Percentiles rank a stretch among this genome's conserved stretches.
phyloP scores from a whole-genome alignment of 2,888 invertebrate species.

The Tortrix viridana region DNA sequence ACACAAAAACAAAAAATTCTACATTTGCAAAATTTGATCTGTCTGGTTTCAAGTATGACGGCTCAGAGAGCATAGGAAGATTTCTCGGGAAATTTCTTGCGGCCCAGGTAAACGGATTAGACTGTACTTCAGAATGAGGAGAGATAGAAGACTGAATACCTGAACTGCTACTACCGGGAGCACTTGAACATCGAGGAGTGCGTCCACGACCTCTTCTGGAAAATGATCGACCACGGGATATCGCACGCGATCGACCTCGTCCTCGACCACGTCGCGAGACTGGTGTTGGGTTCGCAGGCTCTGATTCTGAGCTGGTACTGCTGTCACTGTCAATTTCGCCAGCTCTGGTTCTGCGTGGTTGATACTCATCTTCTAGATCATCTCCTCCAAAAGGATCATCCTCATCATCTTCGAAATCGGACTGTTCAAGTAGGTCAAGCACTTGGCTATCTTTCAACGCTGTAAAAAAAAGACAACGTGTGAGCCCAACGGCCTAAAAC shows the following conservation, averaged over 20 bases:
- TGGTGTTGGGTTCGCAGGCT: conserved; percentile 3
- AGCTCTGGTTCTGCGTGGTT: conserved; percentile 1
- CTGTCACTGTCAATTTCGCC: neutral
- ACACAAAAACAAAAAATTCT: too few species aligned
- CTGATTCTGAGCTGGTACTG: conserved; percentile 1
- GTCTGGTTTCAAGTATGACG: neutral
- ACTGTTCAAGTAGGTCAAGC: conserved; percentile 1
- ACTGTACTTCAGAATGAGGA: too few species aligned
- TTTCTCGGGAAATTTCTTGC: neutral
- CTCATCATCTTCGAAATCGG: conserved; percentile 6
- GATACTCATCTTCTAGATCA: conserved; percentile 4
- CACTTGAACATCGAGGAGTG: too few species aligned
- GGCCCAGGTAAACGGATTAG: too few species aligned
- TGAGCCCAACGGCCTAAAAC: conserved; percentile 4
- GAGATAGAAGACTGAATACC: too few species aligned
- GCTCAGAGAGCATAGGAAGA: neutral
- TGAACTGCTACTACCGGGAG: too few species aligned
- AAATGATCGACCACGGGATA: too few species aligned
- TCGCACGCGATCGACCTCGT: too few species aligned
- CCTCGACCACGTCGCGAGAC: neutral
- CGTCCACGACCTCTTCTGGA: too few species aligned
- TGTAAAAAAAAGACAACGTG: neutral
- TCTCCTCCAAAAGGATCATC: conserved; percentile 5
- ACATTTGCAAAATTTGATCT: too few species aligned
- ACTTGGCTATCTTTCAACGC: conserved; percentile 3